Evolutionary conservation across 2,888 invertebrate genomes (phyloP), one percentile per base, ranked within the genome.

Genomic region (Heliconius ismenius): DNA sequence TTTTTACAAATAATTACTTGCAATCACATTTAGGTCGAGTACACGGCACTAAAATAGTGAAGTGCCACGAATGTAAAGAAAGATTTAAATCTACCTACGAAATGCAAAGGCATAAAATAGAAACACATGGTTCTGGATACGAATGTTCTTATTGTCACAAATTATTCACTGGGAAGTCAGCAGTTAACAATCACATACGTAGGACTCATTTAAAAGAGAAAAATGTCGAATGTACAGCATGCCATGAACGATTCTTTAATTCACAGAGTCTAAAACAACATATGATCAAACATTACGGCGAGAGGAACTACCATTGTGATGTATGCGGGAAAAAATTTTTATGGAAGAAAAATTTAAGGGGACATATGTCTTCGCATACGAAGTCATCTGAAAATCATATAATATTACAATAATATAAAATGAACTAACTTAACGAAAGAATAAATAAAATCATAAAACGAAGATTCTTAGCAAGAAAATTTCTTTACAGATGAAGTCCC

Each of bases 281-380:
- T 76, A 92, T 93, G 87, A 89, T 92, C 13, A 91, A 91, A 75
- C 95, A 95, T 81, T 89, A 91, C 9, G 93, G 93, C 2, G 94
- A 94, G 26, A 90, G 92, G 7, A 92, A 92, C 43, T 95, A 94
- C 77, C 92, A 95, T 74, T 95, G 95, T 78, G 95, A 95, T 78
- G 86, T 95, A 24, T 96, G 95, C 79, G 93, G 94, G 0, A 95
- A 95, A 81, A 95, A 93, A 84, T 94, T 95, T 79, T 88, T 95
- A 0, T 95, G 95, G 84, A 95, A 95, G 83, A 95, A 95, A 75
- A 95, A 95, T 80, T 86, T 96, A 43, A 92, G 92, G 49, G 94
- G 93, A 0, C 96, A 96, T 82, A 91, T 95, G 82, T 89, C 85
- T 3, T 88, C 88, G 1, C 91, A 91, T 79, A 83, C 84, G 49